These are phyloP conservation scores for Delphinus delphis DNA, from an alignment of 2,113 vertebrate genomes.

Conservation along the genomic window DNA sequence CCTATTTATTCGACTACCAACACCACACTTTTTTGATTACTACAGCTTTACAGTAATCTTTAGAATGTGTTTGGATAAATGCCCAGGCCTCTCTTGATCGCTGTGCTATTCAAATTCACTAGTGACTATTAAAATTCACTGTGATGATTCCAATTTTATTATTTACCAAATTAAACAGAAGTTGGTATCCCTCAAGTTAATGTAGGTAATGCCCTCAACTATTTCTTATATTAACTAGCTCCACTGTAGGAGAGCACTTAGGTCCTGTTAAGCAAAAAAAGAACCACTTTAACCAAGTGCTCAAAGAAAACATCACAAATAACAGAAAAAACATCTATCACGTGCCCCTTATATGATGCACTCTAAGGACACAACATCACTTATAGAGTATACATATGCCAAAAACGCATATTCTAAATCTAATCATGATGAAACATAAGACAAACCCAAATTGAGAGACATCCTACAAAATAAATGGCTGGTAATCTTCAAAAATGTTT, in stretches of 20 bases:
- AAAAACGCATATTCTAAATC: background rate
- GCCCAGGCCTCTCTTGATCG: background rate
- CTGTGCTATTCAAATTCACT: background rate
- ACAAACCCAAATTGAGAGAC: background rate
- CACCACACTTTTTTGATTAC: background rate
- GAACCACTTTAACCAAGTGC: background rate
- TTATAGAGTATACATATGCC: background rate
- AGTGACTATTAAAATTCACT: background rate
- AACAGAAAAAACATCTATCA: background rate
- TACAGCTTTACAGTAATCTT: background rate
- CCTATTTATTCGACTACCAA: background rate
- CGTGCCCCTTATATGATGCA: background rate
- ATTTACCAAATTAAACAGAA: constrained; percentile 10
- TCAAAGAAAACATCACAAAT: constrained; percentile 1
- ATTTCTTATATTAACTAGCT: background rate
- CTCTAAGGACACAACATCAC: background rate
- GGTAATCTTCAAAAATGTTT: background rate
- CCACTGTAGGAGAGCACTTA: background rate
- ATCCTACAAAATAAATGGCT: constrained; percentile 13
- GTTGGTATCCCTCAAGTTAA: background rate
- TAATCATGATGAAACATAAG: background rate
- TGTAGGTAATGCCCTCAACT: background rate
- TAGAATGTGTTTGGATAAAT: constrained; percentile 2
- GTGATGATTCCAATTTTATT: background rate
- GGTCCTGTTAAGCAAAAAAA: constrained; percentile 7